Base-by-base conservation (phyloP, 2,113 vertebrate species). In the Blennius ocellaris region DNA sequence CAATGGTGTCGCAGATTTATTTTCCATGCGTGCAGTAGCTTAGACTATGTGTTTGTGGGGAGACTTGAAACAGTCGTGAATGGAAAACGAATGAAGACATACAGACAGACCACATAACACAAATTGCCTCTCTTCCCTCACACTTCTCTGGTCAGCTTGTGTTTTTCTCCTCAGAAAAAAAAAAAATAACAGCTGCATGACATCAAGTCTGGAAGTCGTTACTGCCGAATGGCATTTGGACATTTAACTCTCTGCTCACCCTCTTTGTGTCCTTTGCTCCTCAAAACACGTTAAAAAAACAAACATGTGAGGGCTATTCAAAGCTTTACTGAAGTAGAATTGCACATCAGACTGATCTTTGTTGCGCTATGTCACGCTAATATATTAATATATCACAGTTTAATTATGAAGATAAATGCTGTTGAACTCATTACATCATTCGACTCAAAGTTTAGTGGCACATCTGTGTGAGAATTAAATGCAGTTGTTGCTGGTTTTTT, bases 131-230 rank as follows among this genome's bases (percentile, higher is more conserved):
- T 80, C 57, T 78, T 68, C 80, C 52, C 85, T 84, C 61, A 73
- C 90, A 74, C 81, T 71, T 72, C 68, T 74, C 79, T 82, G 87
- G 88, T 87, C 75, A 73, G 82, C 72, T 48, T 86, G 66, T 93
- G 80, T 93, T 91, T 89, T 86, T 80, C 50, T 85, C n/a, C n/a
- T n/a, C n/a, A n/a, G n/a, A n/a, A n/a, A 66, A 80, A 69, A 77
- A 57, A 65, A 76, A 80, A 76, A 88, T 71, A 87, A 81, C 92
- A 90, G 87, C 89, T 82, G 90, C 84, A 92, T 93, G 92, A 94
- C 89, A 92, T 93, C 89, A 92, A 79, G 89, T 91, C 93, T 94
- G 94, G 92, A 92, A 94, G 84, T 86, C 88, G 87, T 93, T 93
- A 89, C 64, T 8, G 59, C 85, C 49, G n/a, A 84, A 84, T 87